A percentile compares a stretch with the other conserved stretches of the same genome.
phyloP scores from a whole-genome alignment of 2,797 vertebrate species.

The Sebastes reedi region DNA sequence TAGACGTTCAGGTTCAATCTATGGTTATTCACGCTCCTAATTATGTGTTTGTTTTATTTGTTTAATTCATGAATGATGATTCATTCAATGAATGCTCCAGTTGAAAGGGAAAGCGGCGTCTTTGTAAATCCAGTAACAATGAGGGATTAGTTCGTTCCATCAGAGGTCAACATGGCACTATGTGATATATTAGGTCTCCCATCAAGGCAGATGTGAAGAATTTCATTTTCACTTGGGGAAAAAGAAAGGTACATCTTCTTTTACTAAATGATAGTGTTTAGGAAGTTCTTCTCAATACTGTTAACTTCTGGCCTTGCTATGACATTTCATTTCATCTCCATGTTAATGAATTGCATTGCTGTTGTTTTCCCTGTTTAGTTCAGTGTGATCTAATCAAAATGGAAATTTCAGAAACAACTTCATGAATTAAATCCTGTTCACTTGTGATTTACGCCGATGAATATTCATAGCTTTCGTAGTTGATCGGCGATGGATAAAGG shows the following conservation, averaged over 20 bases:
- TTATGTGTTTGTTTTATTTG: constrained; percentile 69
- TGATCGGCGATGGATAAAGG: constrained; percentile 42
- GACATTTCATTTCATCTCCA: constrained; percentile 20
- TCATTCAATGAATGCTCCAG: constrained; percentile 27
- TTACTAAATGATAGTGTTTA: not conserved
- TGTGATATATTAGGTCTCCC: not conserved
- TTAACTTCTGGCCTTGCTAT: not conserved
- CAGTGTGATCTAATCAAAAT: constrained; percentile 51
- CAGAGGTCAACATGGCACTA: not conserved
- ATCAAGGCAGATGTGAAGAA: not conserved
- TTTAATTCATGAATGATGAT: constrained; percentile 69
- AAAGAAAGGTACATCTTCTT: not conserved
- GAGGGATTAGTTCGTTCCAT: constrained; percentile 7
- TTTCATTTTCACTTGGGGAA: not conserved
- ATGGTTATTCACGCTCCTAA: constrained; percentile 66
- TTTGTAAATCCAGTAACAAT: constrained; percentile 20
- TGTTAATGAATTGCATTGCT: constrained; percentile 46
- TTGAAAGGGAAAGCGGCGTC: not conserved
- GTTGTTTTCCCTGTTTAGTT: constrained; percentile 33
- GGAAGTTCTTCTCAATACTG: not conserved
- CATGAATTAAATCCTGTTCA: constrained; percentile 40
- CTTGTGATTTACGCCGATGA: constrained; percentile 23
- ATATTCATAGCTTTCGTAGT: constrained; percentile 57
- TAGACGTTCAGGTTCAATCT: constrained; percentile 61
- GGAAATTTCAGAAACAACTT: constrained; percentile 51